Conservation (phyloP, 1,140 invertebrate genomes). For the Drosophila leontia region DNA sequence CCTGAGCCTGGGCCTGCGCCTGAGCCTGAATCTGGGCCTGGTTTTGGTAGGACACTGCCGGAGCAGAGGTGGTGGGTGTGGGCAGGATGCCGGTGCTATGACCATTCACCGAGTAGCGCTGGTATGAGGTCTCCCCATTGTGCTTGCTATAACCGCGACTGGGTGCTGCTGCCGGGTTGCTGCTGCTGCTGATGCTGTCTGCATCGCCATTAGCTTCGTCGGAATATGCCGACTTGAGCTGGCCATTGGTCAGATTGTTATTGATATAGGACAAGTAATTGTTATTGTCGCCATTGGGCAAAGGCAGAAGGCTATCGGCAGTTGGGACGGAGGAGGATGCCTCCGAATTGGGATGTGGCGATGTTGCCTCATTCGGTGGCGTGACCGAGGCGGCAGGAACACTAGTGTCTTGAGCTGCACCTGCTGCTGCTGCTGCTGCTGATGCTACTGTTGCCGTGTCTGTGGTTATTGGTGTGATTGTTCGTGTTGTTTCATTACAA, state of each 20-base stretch:
- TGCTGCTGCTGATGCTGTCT: conserved; percentile 33
- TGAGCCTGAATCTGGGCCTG: conserved; percentile 42
- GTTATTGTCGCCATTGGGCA: conserved; percentile 67
- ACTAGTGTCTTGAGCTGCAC: conserved; percentile 21
- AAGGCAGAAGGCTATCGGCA: conserved; percentile 37
- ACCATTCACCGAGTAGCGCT: conserved; percentile 49
- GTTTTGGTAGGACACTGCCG: conserved; percentile 39
- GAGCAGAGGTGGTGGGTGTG: conserved; percentile 67
- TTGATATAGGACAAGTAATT: conserved; percentile 76
- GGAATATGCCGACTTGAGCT: conserved; percentile 37
- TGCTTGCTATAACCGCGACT: conserved; percentile 53
- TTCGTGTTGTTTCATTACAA: conserved; percentile 77
- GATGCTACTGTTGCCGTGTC: conserved; percentile 44
- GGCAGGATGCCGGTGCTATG: conserved; percentile 82
- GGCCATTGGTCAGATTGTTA: conserved; percentile 65
- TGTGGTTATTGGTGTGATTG: conserved; percentile 53
- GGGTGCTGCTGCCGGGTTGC: conserved; percentile 30
- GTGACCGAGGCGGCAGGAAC: conserved; percentile 25
- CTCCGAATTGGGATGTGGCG: conserved; percentile 27
- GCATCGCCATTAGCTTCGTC: conserved; percentile 39
- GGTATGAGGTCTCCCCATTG: conserved; percentile 59
- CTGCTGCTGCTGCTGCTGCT: conserved; percentile 20
- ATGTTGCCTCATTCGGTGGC: conserved; percentile 40
- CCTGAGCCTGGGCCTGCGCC: conserved; percentile 33
- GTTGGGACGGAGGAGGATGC: conserved; percentile 1